Base-by-base conservation (phyloP, 2,797 vertebrate species). In the Morelia viridis region DNA sequence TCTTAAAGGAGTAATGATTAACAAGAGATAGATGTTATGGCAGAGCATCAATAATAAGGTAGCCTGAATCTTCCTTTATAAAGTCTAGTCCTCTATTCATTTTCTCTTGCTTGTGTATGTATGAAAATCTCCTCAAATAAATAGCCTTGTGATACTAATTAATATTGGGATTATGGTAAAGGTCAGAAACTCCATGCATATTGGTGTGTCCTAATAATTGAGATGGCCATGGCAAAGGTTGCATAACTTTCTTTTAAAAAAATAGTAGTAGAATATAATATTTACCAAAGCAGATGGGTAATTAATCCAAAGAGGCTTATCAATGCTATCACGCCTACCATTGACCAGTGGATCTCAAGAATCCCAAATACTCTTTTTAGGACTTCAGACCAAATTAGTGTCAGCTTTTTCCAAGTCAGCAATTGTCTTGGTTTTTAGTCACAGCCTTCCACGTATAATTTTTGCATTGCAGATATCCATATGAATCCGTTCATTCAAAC, bases 1-100 rank as follows among this genome's bases (percentile, higher is more conserved):
- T 53, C 26, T 91, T 94, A 94, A 92, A 90, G 89, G 93, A 95
- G 95, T 94, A 94, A 96, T 28, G 80, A 68, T 83, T 68, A 90
- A 60, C 68, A 91, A 88, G 61, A 60, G n/a, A 28, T 93, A 94
- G 96, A 95, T 94, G 94, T 93, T 92, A 90, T 95, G 95, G 61
- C 91, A 93, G 95, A 87, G 31, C 93, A 61, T 68, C 92, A 76
- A 89, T 95, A 95, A 57, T 89, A 76, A 15, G 6, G 5, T 26
- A 24, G n/a, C 17, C 19, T 57, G 11, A 22, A 28, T 2, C 22
- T 56, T 68, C 22, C 11, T 71, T 71, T 76, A 26, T n/a, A 9
- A 7, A 57, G 10, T 65, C 22, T 11, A 41, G 1, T 58, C n/a
- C 11, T 58, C 6, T 26, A 13, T 76, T 76, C 22, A 41, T 80